Evolutionary conservation across 2,797 vertebrate genomes (phyloP), one percentile per base, ranked within the genome.

Genomic region (Avahi laniger): DNA sequence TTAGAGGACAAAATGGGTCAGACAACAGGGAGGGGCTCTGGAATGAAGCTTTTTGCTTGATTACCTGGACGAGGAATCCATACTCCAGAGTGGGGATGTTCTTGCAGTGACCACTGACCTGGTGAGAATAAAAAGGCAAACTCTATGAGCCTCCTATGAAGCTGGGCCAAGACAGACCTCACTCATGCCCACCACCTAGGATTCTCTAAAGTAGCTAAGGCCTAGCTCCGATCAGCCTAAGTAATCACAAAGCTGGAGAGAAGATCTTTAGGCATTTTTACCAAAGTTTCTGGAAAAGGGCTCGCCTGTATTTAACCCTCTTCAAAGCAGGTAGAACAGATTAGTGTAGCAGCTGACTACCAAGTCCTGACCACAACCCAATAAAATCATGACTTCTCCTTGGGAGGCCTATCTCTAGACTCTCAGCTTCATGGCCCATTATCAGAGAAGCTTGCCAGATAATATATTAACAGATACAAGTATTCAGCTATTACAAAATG

Each of bases 21-120:
- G 81, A 80, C 7, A 93, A 94, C 7, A 81, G 46, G 63, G 43
- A 90, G 41, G 43, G 2, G 18, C 43, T 87, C 73, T 82, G 30
- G 89, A 76, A 75, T 59, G 52, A 93, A 83, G n/a, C 17, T 80
- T n/a, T 87, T 22, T 22, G 73, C 30, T 92, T 94, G 88, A 3
- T 98, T 99, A 99, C 99, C 99, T 99, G 99, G 96, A 99, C 99
- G 59, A 99, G 99, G 98, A 99, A 99, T 98, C 99, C 99, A 18
- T 99, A 99, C 97, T 99, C 99, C 99, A 99, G 98, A 28, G 99
- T 99, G 94, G 99, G 99, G 98, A 99, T 99, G 97, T 99, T 99
- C 99, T 99, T 99, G 99, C 99, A 99, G 98, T 99, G 99, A 97
- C 99, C 99, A n/a, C 99, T 99, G 65, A 99, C 99, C 99, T 99